Evolutionary conservation across 2,888 invertebrate genomes (phyloP).

Genomic region (Axea sp.): DNA sequence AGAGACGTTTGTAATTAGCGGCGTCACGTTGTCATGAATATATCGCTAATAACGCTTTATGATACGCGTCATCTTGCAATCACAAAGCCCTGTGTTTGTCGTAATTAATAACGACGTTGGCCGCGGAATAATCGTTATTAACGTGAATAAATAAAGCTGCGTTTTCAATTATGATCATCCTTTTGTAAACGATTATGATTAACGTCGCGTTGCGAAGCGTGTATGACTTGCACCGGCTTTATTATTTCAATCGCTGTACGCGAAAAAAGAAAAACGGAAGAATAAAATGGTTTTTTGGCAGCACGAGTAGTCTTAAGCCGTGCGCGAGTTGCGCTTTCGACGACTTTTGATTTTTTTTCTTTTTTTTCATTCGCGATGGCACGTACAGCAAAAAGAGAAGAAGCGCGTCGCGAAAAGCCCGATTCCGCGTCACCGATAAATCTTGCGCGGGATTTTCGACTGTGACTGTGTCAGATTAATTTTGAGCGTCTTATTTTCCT

Average conservation of each 20-base stretch:
- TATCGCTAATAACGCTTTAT: conserved; percentile 45
- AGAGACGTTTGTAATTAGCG: conserved; percentile 55
- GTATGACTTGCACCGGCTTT: conserved; percentile 27
- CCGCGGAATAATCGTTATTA: conserved; percentile 30
- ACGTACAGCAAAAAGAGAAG: conserved; percentile 46
- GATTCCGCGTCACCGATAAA: conserved; percentile 56
- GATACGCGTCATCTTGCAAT: conserved; percentile 49
- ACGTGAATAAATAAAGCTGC: conserved; percentile 19
- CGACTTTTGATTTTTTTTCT: neutral
- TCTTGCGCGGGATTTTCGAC: conserved; percentile 38
- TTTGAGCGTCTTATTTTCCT: conserved; percentile 63
- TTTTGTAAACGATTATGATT: conserved; percentile 29
- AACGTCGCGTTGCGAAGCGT: conserved; percentile 10
- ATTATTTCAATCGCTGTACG: conserved; percentile 31
- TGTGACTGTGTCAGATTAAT: conserved; percentile 61
- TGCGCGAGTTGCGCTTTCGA: conserved; percentile 1
- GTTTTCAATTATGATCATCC: conserved; percentile 39
- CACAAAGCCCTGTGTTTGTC: conserved; percentile 37
- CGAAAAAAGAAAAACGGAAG: too few species aligned
- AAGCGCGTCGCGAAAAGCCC: conserved; percentile 37
- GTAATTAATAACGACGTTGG: conserved; percentile 44
- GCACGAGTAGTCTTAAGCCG: too few species aligned
- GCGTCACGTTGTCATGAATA: conserved; percentile 51
- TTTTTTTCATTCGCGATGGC: conserved; percentile 23
- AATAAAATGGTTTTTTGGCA: too few species aligned